A percentile compares a stretch with the other conserved stretches of the same genome.
phyloP scores from a whole-genome alignment of 2,113 vertebrate genomes.

The Entomyzon cyanotis region DNA sequence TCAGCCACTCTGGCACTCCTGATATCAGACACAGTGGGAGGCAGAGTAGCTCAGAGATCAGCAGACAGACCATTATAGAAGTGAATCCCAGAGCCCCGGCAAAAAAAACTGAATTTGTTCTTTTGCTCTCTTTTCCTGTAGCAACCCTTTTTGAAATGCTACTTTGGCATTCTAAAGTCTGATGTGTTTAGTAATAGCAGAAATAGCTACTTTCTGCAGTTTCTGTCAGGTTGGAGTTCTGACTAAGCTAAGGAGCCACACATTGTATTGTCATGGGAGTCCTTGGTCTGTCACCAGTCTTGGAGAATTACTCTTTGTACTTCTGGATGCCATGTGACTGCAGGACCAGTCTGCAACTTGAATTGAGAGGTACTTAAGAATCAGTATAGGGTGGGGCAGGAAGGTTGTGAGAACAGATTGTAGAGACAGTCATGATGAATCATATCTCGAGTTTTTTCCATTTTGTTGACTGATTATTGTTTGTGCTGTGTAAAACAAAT shows the following conservation, averaged over 20 bases:
- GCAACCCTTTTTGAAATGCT: background rate
- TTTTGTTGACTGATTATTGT: background rate
- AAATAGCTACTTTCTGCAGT: background rate
- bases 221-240: background rate
- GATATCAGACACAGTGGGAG: constrained; percentile 55
- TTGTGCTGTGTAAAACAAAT: background rate
- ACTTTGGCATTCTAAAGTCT: background rate
- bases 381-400: background rate
- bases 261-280: background rate
- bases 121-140: background rate
- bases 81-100: constrained; percentile 13
- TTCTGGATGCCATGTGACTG: background rate
- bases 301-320: background rate
- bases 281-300: background rate
- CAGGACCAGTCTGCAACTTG: background rate
- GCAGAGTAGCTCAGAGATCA: constrained; percentile 42
- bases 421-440: background rate
- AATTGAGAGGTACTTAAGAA: background rate
- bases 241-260: background rate
- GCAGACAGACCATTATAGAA: background rate
- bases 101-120: background rate
- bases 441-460: background rate
- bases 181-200: background rate
- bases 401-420: background rate
- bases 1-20: constrained; percentile 45